These are phyloP conservation scores for Amyelois transitella DNA, from an alignment of 1,140 invertebrate species.

Conservation along the genomic window DNA sequence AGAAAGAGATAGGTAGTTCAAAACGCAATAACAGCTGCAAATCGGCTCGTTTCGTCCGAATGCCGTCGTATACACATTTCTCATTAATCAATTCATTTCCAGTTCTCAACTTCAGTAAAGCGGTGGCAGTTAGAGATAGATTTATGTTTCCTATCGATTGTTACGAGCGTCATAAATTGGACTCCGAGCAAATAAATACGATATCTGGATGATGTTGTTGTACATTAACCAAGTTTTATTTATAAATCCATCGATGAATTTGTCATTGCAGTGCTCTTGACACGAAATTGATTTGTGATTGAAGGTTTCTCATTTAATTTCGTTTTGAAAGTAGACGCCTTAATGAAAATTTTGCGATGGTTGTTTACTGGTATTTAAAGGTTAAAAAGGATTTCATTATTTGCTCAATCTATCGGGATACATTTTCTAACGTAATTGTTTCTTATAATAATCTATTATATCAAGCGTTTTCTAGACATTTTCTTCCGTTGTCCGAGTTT, in stretches of 20 bases:
- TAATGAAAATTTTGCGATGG: too few relatives aligned
- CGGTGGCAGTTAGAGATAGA: not conserved
- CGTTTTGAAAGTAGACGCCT: too few relatives aligned
- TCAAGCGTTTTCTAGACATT: too few relatives aligned
- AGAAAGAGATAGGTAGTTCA: too few relatives aligned
- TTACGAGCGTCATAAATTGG: conserved; percentile 1
- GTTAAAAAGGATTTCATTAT: too few relatives aligned
- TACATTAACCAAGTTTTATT: not conserved
- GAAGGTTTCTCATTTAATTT: not conserved
- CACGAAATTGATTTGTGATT: too few relatives aligned
- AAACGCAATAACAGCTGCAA: not conserved
- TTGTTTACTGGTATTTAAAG: too few relatives aligned
- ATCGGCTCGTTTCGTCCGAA: not conserved
- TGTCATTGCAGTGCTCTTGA: not conserved
- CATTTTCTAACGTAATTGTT: too few relatives aligned
- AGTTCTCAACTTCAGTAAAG: conserved; percentile 1
- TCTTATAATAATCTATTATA: too few relatives aligned
- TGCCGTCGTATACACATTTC: not conserved
- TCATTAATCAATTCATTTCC: not conserved
- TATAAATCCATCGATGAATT: not conserved
- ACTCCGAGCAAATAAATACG: not conserved
- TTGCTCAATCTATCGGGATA: too few relatives aligned
- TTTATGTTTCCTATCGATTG: conserved; percentile 5
- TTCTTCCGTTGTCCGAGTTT: too few relatives aligned
- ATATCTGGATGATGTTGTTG: not conserved